A percentile compares a stretch with the other conserved stretches of the same genome.
Conservation (phyloP, 2,113 vertebrate species). For the Anolis sagrei region DNA sequence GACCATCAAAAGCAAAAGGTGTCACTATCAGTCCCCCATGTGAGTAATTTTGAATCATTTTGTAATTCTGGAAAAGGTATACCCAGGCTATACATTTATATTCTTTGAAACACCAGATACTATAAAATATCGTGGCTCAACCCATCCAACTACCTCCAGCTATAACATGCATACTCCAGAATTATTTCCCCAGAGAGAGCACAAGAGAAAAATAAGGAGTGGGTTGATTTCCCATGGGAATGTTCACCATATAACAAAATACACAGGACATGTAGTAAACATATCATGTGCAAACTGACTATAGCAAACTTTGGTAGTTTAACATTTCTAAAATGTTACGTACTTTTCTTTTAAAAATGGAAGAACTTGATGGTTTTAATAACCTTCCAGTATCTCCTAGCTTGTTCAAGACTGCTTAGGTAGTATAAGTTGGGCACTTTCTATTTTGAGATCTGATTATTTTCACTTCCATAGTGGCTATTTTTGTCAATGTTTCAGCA, state of each 20-base stretch:
- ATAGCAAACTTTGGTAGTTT: not conserved
- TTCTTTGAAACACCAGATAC: not conserved
- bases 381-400: not conserved
- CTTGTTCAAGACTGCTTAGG: not conserved
- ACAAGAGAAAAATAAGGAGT: slow-evolving; percentile 5
- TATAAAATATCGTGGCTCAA: not conserved
- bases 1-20: too few species aligned
- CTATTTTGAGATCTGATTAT: not conserved
- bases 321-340: not conserved
- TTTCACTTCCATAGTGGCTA: not conserved
- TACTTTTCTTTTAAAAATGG: not conserved
- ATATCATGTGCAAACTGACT: not conserved
- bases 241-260: not conserved
- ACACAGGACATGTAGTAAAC: not conserved
- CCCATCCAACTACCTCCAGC: not conserved
- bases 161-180: slow-evolving; percentile 3
- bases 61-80: too few species aligned
- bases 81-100: not conserved
- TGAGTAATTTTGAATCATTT: too few species aligned
- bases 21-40: too few species aligned
- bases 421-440: not conserved
- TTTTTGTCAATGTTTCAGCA: not conserved
- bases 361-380: not conserved
- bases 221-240: slow-evolving; percentile 10
- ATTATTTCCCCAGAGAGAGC: slow-evolving; percentile 17